Percentiles rank a stretch among this genome's conserved stretches.
These are phyloP conservation scores for Hydractinia symbiolongicarpus DNA, from an alignment of 30 jellyfish, hydroid and myxozoan species.

Conservation along the genomic window DNA sequence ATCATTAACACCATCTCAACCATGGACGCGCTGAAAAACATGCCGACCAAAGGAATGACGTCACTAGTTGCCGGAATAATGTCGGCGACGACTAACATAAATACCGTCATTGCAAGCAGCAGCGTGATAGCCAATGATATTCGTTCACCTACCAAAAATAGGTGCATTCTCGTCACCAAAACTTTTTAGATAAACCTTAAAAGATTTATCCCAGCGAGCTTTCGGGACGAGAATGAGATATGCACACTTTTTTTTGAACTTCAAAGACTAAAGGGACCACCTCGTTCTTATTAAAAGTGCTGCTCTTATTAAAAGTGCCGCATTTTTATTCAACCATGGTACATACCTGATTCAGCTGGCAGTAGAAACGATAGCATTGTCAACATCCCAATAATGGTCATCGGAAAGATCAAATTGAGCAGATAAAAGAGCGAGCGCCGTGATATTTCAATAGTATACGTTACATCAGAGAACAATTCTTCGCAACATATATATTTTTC, in stretches of 20 bases:
- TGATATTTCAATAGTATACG: slow-evolving; percentile 55
- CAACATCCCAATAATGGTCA: slow-evolving; percentile 82
- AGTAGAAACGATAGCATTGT: slow-evolving; percentile 85
- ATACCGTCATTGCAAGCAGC: slow-evolving; percentile 93
- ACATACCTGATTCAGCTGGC: slow-evolving; percentile 95
- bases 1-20: slow-evolving; percentile 86
- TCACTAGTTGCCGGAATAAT: slow-evolving; percentile 96
- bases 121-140: slow-evolving; percentile 82
- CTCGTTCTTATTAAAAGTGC: no score
- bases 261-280: no score
- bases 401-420: slow-evolving; percentile 82
- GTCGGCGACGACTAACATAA: slow-evolving; percentile 96
- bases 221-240: neutral
- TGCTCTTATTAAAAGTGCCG: no score
- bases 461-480: slow-evolving; percentile 74
- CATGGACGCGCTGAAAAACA: slow-evolving; percentile 87
- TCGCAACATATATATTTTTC: slow-evolving; percentile 56
- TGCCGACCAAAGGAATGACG: slow-evolving; percentile 79
- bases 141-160: slow-evolving; percentile 62
- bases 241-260: no score
- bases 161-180: neutral
- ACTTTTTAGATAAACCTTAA: neutral
- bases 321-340: neutral
- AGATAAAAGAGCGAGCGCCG: slow-evolving; percentile 82
- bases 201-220: neutral